Conservation (phyloP, 1,140 invertebrate genomes). For the Odontomachus brunneus region DNA sequence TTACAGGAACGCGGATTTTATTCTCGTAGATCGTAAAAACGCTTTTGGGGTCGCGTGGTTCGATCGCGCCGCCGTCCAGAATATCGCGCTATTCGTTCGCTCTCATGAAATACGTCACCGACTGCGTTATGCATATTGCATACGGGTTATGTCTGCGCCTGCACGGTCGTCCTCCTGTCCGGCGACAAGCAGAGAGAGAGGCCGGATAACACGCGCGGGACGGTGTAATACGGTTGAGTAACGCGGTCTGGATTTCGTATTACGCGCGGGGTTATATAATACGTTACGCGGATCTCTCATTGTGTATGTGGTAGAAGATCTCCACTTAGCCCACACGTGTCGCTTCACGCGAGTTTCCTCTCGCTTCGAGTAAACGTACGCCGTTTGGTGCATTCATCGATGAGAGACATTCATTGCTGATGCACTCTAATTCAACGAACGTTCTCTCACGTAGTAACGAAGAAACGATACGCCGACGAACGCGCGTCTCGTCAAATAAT, state of each 20-base stretch:
- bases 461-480: neutral
- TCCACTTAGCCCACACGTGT: conserved; percentile 18
- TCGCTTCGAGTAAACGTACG: neutral
- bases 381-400: neutral
- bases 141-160: conserved; percentile 68
- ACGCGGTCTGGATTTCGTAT: conserved; percentile 74
- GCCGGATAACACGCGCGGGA: conserved; percentile 72
- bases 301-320: conserved; percentile 57
- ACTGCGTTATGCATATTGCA: conserved; percentile 73
- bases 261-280: conserved; percentile 60
- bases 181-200: conserved; percentile 35
- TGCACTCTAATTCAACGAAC: neutral
- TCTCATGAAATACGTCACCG: conserved; percentile 41
- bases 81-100: conserved; percentile 47
- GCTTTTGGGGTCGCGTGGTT: conserved; percentile 33
- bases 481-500: neutral
- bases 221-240: conserved; percentile 73
- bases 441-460: neutral
- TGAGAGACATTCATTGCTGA: neutral
- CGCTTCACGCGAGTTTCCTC: conserved; percentile 20
- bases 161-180: conserved; percentile 40
- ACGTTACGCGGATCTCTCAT: neutral
- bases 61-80: conserved; percentile 48
- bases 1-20: conserved; percentile 34
- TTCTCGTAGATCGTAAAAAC: conserved; percentile 33